Percentiles rank a stretch among this genome's conserved stretches.
phyloP scores from a whole-genome alignment of 2,113 vertebrate species.

The Odontophorus gujanensis region DNA sequence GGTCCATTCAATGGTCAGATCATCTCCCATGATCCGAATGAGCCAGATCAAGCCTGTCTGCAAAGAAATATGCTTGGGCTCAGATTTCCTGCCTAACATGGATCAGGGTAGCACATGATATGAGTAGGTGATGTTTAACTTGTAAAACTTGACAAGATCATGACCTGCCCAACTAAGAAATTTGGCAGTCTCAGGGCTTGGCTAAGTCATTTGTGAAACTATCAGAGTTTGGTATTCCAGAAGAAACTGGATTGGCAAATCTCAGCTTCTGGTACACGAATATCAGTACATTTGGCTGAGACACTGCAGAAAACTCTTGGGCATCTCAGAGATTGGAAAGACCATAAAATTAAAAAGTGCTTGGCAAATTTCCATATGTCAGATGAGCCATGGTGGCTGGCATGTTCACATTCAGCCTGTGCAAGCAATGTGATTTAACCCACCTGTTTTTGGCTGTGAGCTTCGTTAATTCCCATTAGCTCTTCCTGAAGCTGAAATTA shows the following conservation, averaged over 20 bases:
- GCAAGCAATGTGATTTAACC: neutral
- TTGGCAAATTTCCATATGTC: neutral
- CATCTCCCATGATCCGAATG: neutral
- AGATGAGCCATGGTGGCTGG: neutral
- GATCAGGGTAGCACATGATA: neutral
- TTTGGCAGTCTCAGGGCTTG: neutral
- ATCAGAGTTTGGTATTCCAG: neutral
- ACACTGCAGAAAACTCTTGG: neutral
- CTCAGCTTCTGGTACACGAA: neutral
- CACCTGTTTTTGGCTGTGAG: neutral
- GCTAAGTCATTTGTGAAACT: neutral
- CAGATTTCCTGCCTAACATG: neutral
- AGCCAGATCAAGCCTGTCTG: neutral
- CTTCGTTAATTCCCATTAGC: neutral
- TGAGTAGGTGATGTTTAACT: neutral
- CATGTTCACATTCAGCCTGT: neutral
- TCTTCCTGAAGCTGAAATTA: neutral
- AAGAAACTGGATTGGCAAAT: neutral
- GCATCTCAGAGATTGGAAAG: neutral
- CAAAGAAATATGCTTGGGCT: neutral
- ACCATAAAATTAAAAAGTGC: neutral
- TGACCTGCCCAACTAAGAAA: neutral
- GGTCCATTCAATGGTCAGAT: neutral
- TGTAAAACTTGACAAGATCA: neutral
- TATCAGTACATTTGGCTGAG: neutral